Evolutionary conservation across 2,888 invertebrate species (phyloP).

Genomic region (Sinotaia quadrata): DNA sequence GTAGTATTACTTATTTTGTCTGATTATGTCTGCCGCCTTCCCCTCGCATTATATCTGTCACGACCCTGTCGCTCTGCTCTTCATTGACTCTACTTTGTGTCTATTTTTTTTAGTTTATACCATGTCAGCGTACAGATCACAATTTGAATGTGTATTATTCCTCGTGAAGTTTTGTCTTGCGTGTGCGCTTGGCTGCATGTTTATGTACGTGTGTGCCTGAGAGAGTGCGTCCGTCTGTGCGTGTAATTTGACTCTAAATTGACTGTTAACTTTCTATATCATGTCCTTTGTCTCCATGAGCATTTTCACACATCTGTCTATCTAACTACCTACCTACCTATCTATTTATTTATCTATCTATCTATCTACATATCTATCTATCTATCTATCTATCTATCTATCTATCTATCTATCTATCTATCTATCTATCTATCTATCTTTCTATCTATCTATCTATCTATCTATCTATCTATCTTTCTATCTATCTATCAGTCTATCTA

Average conservation of each 20-base stretch:
- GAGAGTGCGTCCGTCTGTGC: neutral
- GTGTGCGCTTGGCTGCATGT: neutral
- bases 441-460: neutral
- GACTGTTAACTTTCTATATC: neutral
- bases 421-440: neutral
- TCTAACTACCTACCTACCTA: too few relatives aligned
- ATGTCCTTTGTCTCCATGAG: neutral
- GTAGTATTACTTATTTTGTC: too few relatives aligned
- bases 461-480: slow-evolving; percentile 9
- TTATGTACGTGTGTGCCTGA: neutral
- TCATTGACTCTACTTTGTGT: too few relatives aligned
- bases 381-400: neutral
- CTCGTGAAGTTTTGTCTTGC: too few relatives aligned
- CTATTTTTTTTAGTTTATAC: too few relatives aligned
- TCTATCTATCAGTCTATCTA: slow-evolving; percentile 15
- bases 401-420: neutral
- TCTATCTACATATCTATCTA: too few relatives aligned
- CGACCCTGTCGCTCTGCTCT: too few relatives aligned
- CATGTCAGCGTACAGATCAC: too few relatives aligned
- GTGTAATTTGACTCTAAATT: neutral
- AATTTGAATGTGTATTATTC: too few relatives aligned
- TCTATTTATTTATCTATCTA: too few relatives aligned
- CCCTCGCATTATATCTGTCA: too few relatives aligned
- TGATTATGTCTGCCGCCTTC: too few relatives aligned
- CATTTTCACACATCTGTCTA: neutral